phyloP scores from a whole-genome alignment of 2,797 vertebrate genomes.

The Melanotaenia pygmaea region DNA sequence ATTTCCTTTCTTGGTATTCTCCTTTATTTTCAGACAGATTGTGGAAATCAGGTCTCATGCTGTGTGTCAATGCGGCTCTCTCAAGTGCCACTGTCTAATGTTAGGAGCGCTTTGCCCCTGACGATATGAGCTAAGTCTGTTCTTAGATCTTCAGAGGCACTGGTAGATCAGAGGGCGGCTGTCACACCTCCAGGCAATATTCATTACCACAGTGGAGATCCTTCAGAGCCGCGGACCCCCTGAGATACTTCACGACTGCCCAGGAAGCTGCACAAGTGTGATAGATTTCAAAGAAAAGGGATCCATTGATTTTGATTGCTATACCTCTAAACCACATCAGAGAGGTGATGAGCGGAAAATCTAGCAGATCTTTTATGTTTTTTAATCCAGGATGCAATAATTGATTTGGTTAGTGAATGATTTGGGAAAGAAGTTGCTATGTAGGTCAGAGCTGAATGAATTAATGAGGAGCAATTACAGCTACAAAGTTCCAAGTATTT shows the following conservation, averaged over 20 bases:
- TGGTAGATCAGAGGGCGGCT: conserved; percentile 72
- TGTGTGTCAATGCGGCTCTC: conserved; percentile 51
- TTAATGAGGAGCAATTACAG: conserved; percentile 53
- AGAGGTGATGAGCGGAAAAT: conserved; percentile 48
- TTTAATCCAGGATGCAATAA: conserved; percentile 47
- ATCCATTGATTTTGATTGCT: conserved; percentile 57
- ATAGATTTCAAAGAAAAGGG: conserved; percentile 65
- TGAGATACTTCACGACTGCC: conserved; percentile 55
- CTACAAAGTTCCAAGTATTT: conserved; percentile 40
- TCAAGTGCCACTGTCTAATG: conserved; percentile 69
- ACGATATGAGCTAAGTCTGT: conserved; percentile 54
- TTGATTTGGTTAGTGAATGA: conserved; percentile 61
- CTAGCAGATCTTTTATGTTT: conserved; percentile 41
- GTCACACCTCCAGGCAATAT: conserved; percentile 73
- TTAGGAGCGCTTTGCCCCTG: conserved; percentile 47
- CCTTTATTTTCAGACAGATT: conserved; percentile 52
- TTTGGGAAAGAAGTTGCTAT: conserved; percentile 60
- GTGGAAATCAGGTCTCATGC: conserved; percentile 41
- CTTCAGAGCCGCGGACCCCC: conserved; percentile 69
- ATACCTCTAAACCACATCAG: conserved; percentile 42
- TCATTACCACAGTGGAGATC: conserved; percentile 52
- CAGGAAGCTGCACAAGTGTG: conserved; percentile 54
- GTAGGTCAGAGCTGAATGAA: conserved; percentile 65
- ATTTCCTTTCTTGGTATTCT: conserved; percentile 30
- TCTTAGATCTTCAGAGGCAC: conserved; percentile 77